Conservation (phyloP, 2,113 vertebrate species). For the Microcebus ravelobensis region DNA sequence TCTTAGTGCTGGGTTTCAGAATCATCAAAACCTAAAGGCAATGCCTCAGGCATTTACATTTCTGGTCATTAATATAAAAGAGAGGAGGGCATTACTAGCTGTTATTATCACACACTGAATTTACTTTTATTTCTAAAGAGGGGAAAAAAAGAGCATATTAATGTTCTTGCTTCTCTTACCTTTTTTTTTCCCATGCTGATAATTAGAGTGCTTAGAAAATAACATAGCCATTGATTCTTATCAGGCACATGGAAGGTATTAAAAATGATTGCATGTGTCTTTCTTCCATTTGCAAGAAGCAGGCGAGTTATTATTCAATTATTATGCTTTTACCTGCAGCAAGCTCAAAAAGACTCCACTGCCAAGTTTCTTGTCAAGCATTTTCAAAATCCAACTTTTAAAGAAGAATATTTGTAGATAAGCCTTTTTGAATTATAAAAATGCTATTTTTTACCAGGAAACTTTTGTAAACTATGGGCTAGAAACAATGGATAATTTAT, state of each 20-base stretch:
- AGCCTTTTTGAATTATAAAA: not conserved
- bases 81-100: not conserved
- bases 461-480: not conserved
- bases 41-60: constrained; percentile 32
- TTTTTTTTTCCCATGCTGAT: not conserved
- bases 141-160: not conserved
- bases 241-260: constrained; percentile 17
- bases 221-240: constrained; percentile 52
- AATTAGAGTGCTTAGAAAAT: constrained; percentile 64
- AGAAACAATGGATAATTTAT: not conserved
- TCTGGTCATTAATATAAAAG: constrained; percentile 54
- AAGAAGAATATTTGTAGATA: not conserved
- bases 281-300: constrained; percentile 30
- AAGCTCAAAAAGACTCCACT: not conserved
- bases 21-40: constrained; percentile 27
- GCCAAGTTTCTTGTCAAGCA: not conserved
- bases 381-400: constrained; percentile 30
- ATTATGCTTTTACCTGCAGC: constrained; percentile 4
- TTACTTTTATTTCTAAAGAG: constrained; percentile 55
- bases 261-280: constrained; percentile 40
- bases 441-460: not conserved
- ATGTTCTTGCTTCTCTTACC: not conserved
- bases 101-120: constrained; percentile 29
- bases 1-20: not conserved
- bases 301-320: constrained; percentile 45